A percentile compares a stretch with the other conserved stretches of the same genome.
phyloP scores from a whole-genome alignment of 2,113 vertebrate genomes.

The Pachycephala philippinensis region DNA sequence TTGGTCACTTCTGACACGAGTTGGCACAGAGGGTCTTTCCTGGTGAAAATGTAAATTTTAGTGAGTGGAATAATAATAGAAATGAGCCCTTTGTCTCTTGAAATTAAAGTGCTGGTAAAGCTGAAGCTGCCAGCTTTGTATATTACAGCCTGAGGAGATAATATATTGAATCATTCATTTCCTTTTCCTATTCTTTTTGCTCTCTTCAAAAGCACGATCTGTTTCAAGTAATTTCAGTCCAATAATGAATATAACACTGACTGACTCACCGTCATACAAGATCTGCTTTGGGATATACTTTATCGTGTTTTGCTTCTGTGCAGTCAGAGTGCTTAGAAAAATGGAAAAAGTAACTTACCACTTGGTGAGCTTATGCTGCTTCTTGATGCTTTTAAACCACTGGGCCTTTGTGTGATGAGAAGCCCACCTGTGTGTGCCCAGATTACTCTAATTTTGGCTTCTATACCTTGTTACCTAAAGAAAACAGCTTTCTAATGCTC shows the following conservation, averaged over 20 bases:
- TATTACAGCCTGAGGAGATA: constrained; percentile 63
- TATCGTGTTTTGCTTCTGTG: constrained; percentile 15
- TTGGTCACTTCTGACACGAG: constrained; percentile 55
- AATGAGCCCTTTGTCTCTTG: constrained; percentile 67
- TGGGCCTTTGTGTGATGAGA: not conserved
- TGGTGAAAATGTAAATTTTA: constrained; percentile 62
- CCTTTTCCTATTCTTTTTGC: constrained; percentile 55
- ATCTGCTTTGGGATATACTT: constrained; percentile 57
- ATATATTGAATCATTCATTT: constrained; percentile 69
- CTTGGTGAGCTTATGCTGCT: not conserved
- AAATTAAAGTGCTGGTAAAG: constrained; percentile 70
- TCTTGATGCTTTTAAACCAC: not conserved
- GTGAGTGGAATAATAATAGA: constrained; percentile 59
- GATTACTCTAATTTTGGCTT: not conserved
- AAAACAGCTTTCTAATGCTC: not conserved
- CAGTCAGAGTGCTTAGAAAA: not conserved
- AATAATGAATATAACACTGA: constrained; percentile 65
- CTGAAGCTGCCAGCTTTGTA: constrained; percentile 53
- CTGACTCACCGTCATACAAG: constrained; percentile 31
- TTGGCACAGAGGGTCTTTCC: constrained; percentile 29
- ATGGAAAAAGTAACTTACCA: not conserved
- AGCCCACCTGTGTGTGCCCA: not conserved
- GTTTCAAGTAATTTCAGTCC: constrained; percentile 61
- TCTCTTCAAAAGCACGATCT: constrained; percentile 58
- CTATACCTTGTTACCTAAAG: not conserved